phyloP scores from a whole-genome alignment of 2,113 vertebrate genomes.

The Pteropus alecto region DNA sequence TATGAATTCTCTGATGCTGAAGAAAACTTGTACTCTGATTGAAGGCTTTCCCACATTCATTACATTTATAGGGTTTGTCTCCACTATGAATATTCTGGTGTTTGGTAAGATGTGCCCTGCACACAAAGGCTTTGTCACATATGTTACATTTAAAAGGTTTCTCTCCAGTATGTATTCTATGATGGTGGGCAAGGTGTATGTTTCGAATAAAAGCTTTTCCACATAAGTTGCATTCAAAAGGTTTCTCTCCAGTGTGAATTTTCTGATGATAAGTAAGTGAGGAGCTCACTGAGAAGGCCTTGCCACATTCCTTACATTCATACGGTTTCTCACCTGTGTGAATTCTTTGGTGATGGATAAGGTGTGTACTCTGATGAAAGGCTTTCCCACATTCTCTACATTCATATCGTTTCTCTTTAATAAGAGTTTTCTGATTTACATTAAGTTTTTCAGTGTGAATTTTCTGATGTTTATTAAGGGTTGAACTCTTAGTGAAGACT shows the following conservation, averaged over 20 bases:
- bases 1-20: conserved; percentile 74
- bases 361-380: conserved; percentile 76
- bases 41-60: conserved; percentile 72
- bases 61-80: conserved; percentile 71
- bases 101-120: conserved; percentile 73
- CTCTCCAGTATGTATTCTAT: conserved; percentile 74
- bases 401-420: conserved; percentile 67
- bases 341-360: conserved; percentile 75
- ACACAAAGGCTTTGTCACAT: conserved; percentile 76
- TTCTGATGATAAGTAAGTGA: conserved; percentile 75
- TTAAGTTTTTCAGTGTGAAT: conserved; percentile 49
- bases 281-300: conserved; percentile 75
- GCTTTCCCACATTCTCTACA: conserved; percentile 79
- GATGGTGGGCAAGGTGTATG: conserved; percentile 73
- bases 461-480: conserved; percentile 67
- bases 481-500: conserved; percentile 55
- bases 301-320: conserved; percentile 74
- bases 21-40: conserved; percentile 72
- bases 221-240: conserved; percentile 70
- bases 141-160: conserved; percentile 74
- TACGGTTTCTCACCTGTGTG: conserved; percentile 77
- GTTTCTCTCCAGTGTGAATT: conserved; percentile 77
- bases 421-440: neutral
- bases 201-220: conserved; percentile 76
- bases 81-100: conserved; percentile 76